A percentile compares a stretch with the other conserved stretches of the same genome.
These are phyloP conservation scores for Salticus scenicus DNA, from an alignment of 2,888 invertebrate species.

Conservation along the genomic window DNA sequence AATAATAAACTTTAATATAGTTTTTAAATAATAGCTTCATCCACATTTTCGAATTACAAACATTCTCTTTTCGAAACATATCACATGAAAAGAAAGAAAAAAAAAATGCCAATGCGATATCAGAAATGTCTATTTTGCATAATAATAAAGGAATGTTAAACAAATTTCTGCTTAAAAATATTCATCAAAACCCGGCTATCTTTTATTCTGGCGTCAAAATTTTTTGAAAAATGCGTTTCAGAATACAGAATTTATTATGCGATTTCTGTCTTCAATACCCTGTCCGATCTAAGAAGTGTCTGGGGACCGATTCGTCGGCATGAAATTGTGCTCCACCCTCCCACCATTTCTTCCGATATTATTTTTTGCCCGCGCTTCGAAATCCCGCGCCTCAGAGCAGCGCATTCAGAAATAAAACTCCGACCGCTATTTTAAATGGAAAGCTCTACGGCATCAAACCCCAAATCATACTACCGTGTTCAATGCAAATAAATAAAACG, in stretches of 20 bases:
- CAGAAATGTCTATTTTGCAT: too few species aligned
- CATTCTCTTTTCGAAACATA: too few species aligned
- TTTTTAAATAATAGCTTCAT: too few species aligned
- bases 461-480: conserved; percentile 54
- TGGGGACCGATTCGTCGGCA: conserved; percentile 10
- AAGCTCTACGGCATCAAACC: conserved; percentile 51
- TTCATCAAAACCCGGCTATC: too few species aligned
- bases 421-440: conserved; percentile 53
- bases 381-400: conserved; percentile 1
- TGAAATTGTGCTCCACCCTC: not conserved
- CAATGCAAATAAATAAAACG: conserved; percentile 55
- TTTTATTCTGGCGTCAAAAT: not conserved
- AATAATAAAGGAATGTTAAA: too few species aligned
- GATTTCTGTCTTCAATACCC: conserved; percentile 10
- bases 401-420: conserved; percentile 23
- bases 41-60: too few species aligned
- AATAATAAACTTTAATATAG: too few species aligned
- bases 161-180: too few species aligned
- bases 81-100: too few species aligned
- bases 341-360: not conserved
- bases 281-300: conserved; percentile 17
- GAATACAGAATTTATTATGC: conserved; percentile 12
- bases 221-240: not conserved
- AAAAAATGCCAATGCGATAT: too few species aligned
- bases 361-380: not conserved